Percentiles rank a stretch among this genome's conserved stretches.
Conservation (phyloP, 2,888 invertebrate species). For the Drosophila prolongata region DNA sequence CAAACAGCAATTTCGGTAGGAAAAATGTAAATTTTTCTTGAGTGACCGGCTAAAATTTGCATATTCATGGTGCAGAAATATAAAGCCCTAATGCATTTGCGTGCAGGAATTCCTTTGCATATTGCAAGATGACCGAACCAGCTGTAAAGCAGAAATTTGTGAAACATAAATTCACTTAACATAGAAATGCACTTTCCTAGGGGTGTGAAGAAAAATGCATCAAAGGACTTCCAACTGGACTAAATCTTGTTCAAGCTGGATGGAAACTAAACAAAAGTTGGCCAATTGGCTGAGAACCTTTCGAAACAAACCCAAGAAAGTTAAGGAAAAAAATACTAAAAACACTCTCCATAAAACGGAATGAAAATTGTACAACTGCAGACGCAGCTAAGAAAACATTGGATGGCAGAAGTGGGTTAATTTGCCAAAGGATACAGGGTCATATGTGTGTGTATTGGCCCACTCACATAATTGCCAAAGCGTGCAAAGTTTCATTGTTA, state of each 20-base stretch:
- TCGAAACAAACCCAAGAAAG: constrained; percentile 11
- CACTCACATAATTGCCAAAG: constrained; percentile 55
- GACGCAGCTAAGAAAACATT: constrained; percentile 40
- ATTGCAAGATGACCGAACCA: constrained; percentile 24
- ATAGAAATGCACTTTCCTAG: constrained; percentile 52
- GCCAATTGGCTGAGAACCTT: constrained; percentile 27
- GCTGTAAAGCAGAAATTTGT: constrained; percentile 15
- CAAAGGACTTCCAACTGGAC: constrained; percentile 16
- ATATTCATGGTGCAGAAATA: constrained; percentile 41
- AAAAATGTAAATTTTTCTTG: constrained; percentile 40
- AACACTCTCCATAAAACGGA: constrained; percentile 24
- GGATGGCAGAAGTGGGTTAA: constrained; percentile 72
- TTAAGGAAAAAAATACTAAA: constrained; percentile 11
- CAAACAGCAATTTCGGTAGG: constrained; percentile 30
- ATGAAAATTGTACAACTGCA: constrained; percentile 49
- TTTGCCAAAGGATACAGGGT: constrained; percentile 51
- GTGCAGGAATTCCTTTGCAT: constrained; percentile 47
- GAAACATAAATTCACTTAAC: constrained; percentile 42
- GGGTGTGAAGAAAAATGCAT: constrained; percentile 2
- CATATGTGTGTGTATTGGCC: constrained; percentile 19
- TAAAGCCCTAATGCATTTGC: constrained; percentile 43
- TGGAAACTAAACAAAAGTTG: constrained; percentile 55
- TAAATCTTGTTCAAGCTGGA: constrained; percentile 40
- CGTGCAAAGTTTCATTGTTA: constrained; percentile 77
- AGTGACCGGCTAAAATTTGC: constrained; percentile 38